Evolutionary conservation across 2,113 vertebrate species (phyloP).

Genomic region (Engraulis encrasicolus): DNA sequence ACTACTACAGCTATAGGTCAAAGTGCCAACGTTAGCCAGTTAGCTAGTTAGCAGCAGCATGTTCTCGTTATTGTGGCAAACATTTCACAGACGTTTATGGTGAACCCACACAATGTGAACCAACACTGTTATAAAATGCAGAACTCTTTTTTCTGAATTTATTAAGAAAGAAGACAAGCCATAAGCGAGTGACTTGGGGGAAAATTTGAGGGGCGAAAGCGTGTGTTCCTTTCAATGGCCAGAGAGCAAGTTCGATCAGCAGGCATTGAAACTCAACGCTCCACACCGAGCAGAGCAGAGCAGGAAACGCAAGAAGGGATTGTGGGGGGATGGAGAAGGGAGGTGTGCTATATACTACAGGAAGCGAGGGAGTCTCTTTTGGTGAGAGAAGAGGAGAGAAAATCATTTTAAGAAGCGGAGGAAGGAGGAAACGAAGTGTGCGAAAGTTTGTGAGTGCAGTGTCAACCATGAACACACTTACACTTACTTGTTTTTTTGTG

Average conservation of each 20-base stretch:
- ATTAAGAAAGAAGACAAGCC: too few relatives aligned
- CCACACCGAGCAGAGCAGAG: neutral
- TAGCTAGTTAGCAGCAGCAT: too few relatives aligned
- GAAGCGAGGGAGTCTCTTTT: neutral
- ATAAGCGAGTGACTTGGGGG: neutral
- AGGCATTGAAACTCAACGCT: constrained; percentile 27
- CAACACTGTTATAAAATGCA: neutral
- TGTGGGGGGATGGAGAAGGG: neutral
- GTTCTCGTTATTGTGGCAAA: neutral
- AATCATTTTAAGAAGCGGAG: neutral
- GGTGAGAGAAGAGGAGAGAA: constrained; percentile 1
- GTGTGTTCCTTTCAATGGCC: constrained; percentile 29
- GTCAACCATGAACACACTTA: neutral
- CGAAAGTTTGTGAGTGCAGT: neutral
- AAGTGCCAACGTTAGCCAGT: neutral
- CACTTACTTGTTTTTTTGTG: too few relatives aligned
- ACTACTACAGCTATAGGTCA: neutral
- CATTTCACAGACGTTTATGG: too few relatives aligned
- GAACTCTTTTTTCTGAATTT: neutral
- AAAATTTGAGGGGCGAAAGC: neutral
- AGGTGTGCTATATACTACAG: neutral
- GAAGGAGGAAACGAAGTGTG: constrained; percentile 27
- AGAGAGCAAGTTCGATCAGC: neutral
- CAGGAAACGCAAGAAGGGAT: neutral
- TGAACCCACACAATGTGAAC: too few relatives aligned